phyloP scores from a whole-genome alignment of 2,888 invertebrate genomes.

The Pachydiplax longipennis region DNA sequence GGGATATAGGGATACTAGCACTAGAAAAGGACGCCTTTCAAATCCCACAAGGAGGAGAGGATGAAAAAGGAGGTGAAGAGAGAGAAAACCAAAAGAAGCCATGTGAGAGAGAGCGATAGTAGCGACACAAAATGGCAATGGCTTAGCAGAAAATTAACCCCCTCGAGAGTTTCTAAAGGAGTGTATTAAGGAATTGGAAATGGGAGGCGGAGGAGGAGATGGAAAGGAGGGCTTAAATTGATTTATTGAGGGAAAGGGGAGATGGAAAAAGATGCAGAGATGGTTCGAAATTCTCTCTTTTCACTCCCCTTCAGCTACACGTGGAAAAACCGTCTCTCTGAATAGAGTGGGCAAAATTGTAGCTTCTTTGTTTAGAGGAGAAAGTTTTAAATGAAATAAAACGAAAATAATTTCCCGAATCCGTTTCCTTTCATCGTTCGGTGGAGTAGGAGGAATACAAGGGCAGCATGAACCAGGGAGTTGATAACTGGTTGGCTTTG shows the following conservation, averaged over 20 bases:
- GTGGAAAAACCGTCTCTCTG: neutral
- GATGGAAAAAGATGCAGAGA: neutral
- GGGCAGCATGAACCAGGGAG: neutral
- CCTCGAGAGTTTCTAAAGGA: neutral
- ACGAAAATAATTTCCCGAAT: no score
- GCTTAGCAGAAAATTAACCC: neutral
- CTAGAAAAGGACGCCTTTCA: neutral
- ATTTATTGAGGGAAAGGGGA: neutral
- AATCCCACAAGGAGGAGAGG: neutral
- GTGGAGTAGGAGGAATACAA: neutral
- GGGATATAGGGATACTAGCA: neutral
- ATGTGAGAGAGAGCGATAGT: neutral
- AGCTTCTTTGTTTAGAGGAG: no score
- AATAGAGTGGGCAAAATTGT: neutral
- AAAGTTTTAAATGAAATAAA: no score
- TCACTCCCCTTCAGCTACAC: neutral
- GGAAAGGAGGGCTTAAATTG: neutral
- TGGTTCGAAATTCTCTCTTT: neutral
- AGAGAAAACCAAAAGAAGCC: neutral
- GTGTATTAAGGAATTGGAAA: neutral
- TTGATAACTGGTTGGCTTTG: neutral
- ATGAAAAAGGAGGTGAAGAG: neutral
- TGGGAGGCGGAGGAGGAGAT: neutral
- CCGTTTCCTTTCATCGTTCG: no score
- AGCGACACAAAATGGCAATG: slow-evolving; percentile 1